phyloP scores from a whole-genome alignment of 2,888 invertebrate genomes.

The Macrosoma leucophasiata region DNA sequence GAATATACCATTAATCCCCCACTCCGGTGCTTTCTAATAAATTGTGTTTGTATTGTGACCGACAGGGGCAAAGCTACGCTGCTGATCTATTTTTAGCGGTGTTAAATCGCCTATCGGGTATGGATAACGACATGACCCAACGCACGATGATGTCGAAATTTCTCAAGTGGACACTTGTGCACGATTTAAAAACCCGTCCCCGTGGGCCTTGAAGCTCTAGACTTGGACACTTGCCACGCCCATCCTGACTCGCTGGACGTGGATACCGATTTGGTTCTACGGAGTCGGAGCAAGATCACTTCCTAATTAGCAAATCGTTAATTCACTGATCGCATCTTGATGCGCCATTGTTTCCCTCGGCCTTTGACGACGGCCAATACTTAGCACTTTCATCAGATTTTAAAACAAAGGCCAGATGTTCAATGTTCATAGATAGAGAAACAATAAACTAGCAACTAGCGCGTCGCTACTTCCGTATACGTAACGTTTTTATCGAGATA shows the following conservation, averaged over 20 bases:
- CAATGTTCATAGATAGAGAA: conserved; percentile 45
- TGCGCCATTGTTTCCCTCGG: no score
- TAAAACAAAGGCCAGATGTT: conserved; percentile 52
- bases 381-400: no score
- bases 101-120: no score
- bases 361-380: no score
- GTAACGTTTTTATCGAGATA: conserved; percentile 60
- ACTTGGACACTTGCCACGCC: conserved; percentile 66
- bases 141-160: conserved; percentile 55
- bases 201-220: conserved; percentile 56
- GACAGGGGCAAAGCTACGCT: no score
- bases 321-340: no score
- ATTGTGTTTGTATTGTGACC: no score
- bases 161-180: conserved; percentile 51
- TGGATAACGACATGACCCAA: conserved; percentile 10
- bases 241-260: conserved; percentile 44
- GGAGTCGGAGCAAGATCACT: conserved; percentile 26
- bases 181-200: conserved; percentile 61
- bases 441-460: conserved; percentile 45
- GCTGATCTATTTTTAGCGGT: no score
- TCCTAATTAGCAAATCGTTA: conserved; percentile 29
- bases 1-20: no score
- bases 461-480: conserved; percentile 59
- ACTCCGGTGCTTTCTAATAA: no score
- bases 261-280: conserved; percentile 10